Evolutionary conservation across 2,888 invertebrate genomes (phyloP).

Genomic region (Dorcus parallelipipedus): DNA sequence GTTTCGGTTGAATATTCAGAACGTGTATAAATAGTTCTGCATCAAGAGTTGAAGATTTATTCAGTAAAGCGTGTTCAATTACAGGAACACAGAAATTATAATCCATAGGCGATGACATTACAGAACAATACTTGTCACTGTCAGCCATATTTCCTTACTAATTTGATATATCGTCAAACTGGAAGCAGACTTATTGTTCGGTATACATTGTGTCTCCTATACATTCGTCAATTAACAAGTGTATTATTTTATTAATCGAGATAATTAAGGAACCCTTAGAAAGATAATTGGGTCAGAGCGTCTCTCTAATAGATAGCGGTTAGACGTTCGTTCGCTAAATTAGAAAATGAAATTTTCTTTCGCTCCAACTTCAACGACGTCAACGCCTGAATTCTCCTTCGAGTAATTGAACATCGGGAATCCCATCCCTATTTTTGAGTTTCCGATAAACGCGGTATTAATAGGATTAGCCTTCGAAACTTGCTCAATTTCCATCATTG

Average conservation of each 20-base stretch:
- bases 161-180: conserved; percentile 39
- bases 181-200: conserved; percentile 29
- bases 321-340: too few species aligned
- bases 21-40: conserved; percentile 2
- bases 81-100: conserved; percentile 39
- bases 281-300: too few species aligned
- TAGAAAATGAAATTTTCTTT: neutral
- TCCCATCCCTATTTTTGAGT: conserved; percentile 17
- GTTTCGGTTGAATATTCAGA: too few species aligned
- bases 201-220: neutral
- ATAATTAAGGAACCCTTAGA: neutral
- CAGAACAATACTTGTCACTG: conserved; percentile 39
- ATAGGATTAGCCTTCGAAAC: conserved; percentile 19
- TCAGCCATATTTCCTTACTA: conserved; percentile 35
- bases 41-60: conserved; percentile 26
- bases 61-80: conserved; percentile 32
- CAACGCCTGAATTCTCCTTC: too few species aligned
- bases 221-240: neutral
- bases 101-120: conserved; percentile 36
- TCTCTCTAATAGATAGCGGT: too few species aligned
- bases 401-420: neutral
- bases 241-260: neutral
- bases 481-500: conserved; percentile 8
- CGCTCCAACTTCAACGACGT: neutral
- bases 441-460: conserved; percentile 20